Percentiles rank a stretch among this genome's conserved stretches.
These are phyloP conservation scores for Parus major DNA, from an alignment of 2,113 vertebrate species.

Conservation along the genomic window DNA sequence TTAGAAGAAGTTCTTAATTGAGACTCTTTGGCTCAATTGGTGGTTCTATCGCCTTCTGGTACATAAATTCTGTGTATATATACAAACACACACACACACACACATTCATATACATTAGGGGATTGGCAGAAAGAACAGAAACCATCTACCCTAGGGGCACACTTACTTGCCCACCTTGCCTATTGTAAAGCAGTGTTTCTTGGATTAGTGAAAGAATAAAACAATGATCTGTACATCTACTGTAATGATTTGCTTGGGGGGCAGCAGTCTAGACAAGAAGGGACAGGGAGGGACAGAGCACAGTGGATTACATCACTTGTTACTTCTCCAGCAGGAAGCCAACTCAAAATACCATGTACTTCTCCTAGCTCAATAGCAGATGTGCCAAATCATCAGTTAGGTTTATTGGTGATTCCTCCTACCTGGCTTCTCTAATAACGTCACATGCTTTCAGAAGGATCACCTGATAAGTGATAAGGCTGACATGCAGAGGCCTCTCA, in stretches of 20 bases:
- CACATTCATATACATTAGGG: not conserved
- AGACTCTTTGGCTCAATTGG: not conserved
- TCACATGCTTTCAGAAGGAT: not conserved
- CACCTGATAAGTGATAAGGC: not conserved
- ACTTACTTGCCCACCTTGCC: not conserved
- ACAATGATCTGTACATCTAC: not conserved
- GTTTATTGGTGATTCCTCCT: not conserved
- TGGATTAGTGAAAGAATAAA: not conserved
- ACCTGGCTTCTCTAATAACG: not conserved
- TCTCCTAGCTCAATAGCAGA: not conserved
- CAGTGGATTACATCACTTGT: not conserved
- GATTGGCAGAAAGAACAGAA: not conserved
- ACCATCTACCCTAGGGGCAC: not conserved
- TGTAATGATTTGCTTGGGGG: not conserved
- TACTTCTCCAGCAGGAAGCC: not conserved
- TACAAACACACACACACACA: not conserved
- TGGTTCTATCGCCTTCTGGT: not conserved
- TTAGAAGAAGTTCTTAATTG: not conserved
- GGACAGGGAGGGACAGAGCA: not conserved
- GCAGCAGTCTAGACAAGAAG: not conserved
- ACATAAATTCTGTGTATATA: not conserved
- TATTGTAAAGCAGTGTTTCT: not conserved
- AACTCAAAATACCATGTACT: not conserved
- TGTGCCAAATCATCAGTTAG: not conserved
- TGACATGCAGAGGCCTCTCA: not conserved